A percentile compares a stretch with the other conserved stretches of the same genome.
Conservation (phyloP, 2,888 invertebrate genomes). For the Podotricha telesiphe region DNA sequence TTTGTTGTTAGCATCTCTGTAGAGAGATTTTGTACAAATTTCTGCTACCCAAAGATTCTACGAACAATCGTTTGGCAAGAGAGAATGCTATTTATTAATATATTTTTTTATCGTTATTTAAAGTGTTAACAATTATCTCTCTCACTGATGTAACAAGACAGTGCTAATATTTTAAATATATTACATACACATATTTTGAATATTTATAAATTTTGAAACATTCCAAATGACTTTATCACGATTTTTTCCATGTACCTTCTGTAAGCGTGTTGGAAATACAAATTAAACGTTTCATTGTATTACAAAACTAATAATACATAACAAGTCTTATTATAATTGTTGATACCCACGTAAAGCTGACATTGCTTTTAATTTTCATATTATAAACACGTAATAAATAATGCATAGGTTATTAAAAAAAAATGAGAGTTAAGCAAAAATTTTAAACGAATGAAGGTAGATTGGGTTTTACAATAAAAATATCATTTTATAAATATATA, state of each 20-base stretch:
- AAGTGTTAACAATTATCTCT: too few species aligned
- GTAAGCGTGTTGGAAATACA: background rate
- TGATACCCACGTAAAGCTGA: background rate
- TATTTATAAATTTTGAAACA: background rate
- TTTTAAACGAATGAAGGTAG: background rate
- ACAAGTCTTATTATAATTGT: background rate
- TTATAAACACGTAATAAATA: background rate
- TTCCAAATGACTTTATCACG: constrained; percentile 5
- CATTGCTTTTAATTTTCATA: background rate
- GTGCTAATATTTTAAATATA: constrained; percentile 17
- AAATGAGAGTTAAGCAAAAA: background rate
- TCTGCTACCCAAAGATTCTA: too few species aligned
- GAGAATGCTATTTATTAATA: too few species aligned
- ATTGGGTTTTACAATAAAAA: background rate
- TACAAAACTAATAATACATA: constrained; percentile 5
- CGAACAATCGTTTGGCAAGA: too few species aligned
- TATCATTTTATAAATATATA: background rate
- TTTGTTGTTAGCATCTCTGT: too few species aligned
- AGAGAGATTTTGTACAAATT: too few species aligned
- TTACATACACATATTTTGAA: background rate
- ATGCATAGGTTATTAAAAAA: too few species aligned
- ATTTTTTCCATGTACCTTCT: background rate
- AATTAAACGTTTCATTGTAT: constrained; percentile 16
- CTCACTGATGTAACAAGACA: constrained; percentile 10
- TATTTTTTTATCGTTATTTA: too few species aligned